Conservation (phyloP, 2,113 vertebrate genomes). For the Trematomus loennbergii region DNA sequence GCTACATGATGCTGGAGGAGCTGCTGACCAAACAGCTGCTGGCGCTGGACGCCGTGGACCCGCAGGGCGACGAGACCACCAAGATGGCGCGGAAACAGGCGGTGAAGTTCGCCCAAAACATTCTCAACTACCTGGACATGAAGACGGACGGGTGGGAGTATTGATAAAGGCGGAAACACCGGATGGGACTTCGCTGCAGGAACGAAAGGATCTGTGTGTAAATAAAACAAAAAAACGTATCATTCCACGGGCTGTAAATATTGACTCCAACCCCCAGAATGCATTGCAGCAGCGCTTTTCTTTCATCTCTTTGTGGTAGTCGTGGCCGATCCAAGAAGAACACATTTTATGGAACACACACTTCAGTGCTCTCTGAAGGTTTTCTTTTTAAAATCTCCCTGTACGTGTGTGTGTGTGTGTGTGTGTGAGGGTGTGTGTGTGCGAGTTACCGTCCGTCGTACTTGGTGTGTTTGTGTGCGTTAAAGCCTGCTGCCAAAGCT, state of each 20-base stretch:
- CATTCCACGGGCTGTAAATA: conserved; percentile 70
- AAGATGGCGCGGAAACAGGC: conserved; percentile 95
- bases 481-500: conserved; percentile 62
- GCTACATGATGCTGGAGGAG: conserved; percentile 95
- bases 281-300: conserved; percentile 74
- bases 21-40: conserved; percentile 96
- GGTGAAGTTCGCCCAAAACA: conserved; percentile 96
- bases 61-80: conserved; percentile 89
- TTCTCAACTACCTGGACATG: conserved; percentile 96
- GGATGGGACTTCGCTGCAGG: conserved; percentile 11
- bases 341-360: conserved; percentile 63
- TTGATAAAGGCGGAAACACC: conserved; percentile 23
- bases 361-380: conserved; percentile 38
- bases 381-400: conserved; percentile 42
- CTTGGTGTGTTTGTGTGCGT: conserved; percentile 40
- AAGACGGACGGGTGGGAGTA: conserved; percentile 99
- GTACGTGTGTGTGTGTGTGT: conserved; percentile 13
- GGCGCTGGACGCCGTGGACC: conserved; percentile 94
- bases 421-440: conserved; percentile 16
- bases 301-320: conserved; percentile 55
- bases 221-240: conserved; percentile 35
- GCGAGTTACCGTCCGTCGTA: conserved; percentile 14
- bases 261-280: conserved; percentile 71
- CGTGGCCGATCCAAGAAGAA: conserved; percentile 55
- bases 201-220: conserved; percentile 51